phyloP scores from a whole-genome alignment of 2,888 invertebrate species.

The Amorpha juglandis region DNA sequence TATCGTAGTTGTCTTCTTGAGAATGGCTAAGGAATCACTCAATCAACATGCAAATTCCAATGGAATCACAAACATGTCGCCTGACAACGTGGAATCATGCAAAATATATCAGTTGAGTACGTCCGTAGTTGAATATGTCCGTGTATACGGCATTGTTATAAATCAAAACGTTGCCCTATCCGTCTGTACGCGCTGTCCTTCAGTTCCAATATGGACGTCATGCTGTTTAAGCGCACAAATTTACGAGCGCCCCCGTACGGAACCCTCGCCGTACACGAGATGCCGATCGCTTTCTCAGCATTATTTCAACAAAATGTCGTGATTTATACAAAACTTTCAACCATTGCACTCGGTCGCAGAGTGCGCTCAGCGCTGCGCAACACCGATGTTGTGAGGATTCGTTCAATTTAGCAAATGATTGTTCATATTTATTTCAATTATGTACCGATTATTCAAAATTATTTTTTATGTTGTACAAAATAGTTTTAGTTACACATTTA shows the following conservation, averaged over 20 bases:
- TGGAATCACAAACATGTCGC: slow-evolving; percentile 36
- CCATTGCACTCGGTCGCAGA: slow-evolving; percentile 26
- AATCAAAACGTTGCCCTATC: slow-evolving; percentile 79
- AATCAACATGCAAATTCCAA: slow-evolving; percentile 13
- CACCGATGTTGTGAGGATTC: too few relatives aligned
- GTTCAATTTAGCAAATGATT: too few relatives aligned
- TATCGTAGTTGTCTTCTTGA: too few relatives aligned
- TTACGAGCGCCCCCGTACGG: slow-evolving; percentile 79
- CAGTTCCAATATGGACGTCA: slow-evolving; percentile 67
- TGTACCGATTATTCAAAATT: too few relatives aligned
- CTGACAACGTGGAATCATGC: slow-evolving; percentile 40
- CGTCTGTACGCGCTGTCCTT: slow-evolving; percentile 58
- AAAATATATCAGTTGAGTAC: slow-evolving; percentile 61
- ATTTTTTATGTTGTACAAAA: too few relatives aligned
- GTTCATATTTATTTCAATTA: too few relatives aligned
- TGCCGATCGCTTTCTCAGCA: slow-evolving; percentile 74
- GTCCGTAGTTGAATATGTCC: too few relatives aligned
- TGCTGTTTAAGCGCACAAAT: slow-evolving; percentile 81
- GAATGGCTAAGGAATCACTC: background rate
- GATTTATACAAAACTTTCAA: slow-evolving; percentile 72
- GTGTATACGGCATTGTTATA: slow-evolving; percentile 54
- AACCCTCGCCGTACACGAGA: slow-evolving; percentile 64
- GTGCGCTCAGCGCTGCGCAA: background rate
- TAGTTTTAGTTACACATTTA: too few relatives aligned
- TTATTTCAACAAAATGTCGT: slow-evolving; percentile 82